Percentiles rank a stretch among this genome's conserved stretches.
phyloP scores from a whole-genome alignment of 2,888 invertebrate species.

The Hirtodrosophila duncani region DNA sequence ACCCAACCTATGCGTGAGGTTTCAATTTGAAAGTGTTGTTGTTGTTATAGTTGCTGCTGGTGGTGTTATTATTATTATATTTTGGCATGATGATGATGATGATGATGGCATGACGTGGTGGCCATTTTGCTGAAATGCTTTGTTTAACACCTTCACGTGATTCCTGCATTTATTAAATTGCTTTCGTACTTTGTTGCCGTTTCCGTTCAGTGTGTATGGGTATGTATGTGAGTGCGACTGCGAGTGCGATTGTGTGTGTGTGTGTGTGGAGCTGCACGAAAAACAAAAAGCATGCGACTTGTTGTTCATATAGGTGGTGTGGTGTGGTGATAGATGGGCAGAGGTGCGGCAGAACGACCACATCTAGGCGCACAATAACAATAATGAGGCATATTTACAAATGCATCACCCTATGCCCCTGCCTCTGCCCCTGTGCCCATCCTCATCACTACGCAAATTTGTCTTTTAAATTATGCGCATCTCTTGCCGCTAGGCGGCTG shows the following conservation, averaged over 20 bases:
- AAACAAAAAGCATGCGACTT: not conserved
- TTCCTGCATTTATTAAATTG: constrained; percentile 73
- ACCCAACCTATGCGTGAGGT: no score
- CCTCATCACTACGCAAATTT: constrained; percentile 48
- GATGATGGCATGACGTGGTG: constrained; percentile 34
- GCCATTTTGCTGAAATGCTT: constrained; percentile 44
- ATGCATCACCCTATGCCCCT: constrained; percentile 39
- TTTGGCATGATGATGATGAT: not conserved
- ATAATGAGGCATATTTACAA: constrained; percentile 66
- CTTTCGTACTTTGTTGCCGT: constrained; percentile 69
- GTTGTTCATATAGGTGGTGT: not conserved
- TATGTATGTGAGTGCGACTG: constrained; percentile 53
- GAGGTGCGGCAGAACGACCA: not conserved
- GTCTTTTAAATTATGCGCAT: constrained; percentile 70
- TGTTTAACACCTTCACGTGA: constrained; percentile 73
- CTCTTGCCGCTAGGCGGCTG: constrained; percentile 29
- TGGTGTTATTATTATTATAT: no score
- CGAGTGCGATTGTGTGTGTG: not conserved
- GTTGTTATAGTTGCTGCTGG: no score
- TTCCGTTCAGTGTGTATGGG: constrained; percentile 58
- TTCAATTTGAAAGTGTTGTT: no score
- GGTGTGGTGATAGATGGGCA: not conserved
- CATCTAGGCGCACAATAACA: constrained; percentile 34
- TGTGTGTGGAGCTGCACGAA: constrained; percentile 1
- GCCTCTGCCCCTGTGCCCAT: constrained; percentile 1